Evolutionary conservation across 2,113 vertebrate genomes (phyloP).

Genomic region (Lamprotornis superbus): DNA sequence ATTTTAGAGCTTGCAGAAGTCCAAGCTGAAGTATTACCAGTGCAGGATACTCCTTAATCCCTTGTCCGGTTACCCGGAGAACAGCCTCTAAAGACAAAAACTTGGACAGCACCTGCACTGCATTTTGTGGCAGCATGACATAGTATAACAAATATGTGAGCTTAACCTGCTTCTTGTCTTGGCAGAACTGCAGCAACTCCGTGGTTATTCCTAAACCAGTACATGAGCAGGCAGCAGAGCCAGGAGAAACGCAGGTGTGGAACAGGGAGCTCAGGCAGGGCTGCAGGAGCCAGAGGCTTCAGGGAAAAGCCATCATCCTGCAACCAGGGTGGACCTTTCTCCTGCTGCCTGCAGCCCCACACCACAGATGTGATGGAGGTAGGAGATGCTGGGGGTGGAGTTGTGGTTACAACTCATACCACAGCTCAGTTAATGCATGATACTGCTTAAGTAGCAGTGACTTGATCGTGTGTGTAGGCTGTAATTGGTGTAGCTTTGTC

Average conservation of each 20-base stretch:
- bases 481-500: constrained; percentile 29
- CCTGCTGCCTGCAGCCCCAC: not conserved
- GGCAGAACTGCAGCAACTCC: not conserved
- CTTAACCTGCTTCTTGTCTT: not conserved
- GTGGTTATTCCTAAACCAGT: not conserved
- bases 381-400: not conserved
- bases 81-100: not conserved
- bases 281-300: not conserved
- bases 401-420: not conserved
- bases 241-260: not conserved
- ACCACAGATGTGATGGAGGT: not conserved
- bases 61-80: not conserved
- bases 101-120: not conserved
- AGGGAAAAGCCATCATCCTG: not conserved
- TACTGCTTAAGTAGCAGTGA: not conserved
- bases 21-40: not conserved
- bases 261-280: not conserved
- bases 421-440: not conserved
- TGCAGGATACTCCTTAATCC: not conserved
- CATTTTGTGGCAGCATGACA: not conserved
- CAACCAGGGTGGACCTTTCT: not conserved
- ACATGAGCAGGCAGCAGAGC: not conserved
- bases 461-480: not conserved
- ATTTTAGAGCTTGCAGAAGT: not conserved
- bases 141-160: not conserved